These are phyloP conservation scores for Onychorhynchus coronatus DNA, from an alignment of 2,113 vertebrate species.

Conservation along the genomic window DNA sequence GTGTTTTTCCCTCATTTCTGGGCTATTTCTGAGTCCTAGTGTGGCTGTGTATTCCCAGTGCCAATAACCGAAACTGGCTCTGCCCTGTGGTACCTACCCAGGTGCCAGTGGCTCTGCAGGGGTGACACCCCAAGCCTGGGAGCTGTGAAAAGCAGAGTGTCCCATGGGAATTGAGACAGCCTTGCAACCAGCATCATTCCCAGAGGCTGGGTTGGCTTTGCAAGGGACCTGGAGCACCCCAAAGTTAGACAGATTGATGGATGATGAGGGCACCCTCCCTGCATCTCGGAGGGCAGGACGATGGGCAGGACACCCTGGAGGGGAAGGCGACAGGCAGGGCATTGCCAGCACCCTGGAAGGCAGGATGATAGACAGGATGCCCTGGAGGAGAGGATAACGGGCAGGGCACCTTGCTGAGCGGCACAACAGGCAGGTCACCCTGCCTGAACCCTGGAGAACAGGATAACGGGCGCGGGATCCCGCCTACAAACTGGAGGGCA, in stretches of 20 bases:
- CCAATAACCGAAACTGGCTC: rapidly evolving
- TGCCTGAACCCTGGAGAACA: neutral
- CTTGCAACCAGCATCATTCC: neutral
- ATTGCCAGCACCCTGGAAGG: neutral
- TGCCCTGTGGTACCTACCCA: rapidly evolving
- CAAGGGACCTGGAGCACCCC: neutral
- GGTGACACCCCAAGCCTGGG: neutral
- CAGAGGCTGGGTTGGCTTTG: neutral
- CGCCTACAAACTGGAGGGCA: neutral
- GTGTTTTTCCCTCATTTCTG: neutral
- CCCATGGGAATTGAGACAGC: rapidly evolving
- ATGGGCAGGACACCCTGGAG: neutral
- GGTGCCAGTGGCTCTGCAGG: neutral
- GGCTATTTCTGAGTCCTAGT: neutral
- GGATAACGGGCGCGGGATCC: neutral
- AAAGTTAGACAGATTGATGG: neutral
- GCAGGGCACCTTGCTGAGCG: neutral
- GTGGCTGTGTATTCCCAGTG: rapidly evolving
- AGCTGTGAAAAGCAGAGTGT: neutral
- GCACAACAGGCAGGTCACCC: neutral
- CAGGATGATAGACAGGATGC: neutral
- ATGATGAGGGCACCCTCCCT: neutral
- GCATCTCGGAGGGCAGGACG: neutral
- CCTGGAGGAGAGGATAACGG: rapidly evolving
- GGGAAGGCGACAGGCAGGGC: neutral